phyloP scores from a whole-genome alignment of 2,113 vertebrate genomes.

The Carassius gibelio region DNA sequence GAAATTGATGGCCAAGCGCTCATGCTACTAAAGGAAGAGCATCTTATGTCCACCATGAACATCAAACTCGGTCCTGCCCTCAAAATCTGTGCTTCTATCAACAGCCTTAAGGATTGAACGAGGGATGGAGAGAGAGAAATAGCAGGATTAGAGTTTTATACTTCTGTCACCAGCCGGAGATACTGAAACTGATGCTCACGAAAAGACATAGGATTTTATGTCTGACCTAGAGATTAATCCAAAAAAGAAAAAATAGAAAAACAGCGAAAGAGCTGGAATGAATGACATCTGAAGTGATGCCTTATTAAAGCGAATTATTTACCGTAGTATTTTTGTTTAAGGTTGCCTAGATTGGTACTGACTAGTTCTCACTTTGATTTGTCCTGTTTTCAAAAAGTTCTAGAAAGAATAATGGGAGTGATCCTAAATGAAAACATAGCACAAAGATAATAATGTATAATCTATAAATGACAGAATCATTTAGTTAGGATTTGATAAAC shows the following conservation, averaged over 20 bases:
- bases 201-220: neutral
- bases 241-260: neutral
- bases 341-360: conserved; percentile 9
- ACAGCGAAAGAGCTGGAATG: neutral
- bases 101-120: conserved; percentile 89
- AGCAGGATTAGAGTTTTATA: conserved; percentile 15
- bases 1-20: conserved; percentile 98
- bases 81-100: conserved; percentile 99
- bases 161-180: conserved; percentile 14
- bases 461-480: neutral
- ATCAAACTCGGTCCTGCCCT: conserved; percentile 97
- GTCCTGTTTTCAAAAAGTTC: conserved; percentile 1
- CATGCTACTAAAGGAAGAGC: conserved; percentile 93
- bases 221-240: neutral
- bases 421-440: neutral
- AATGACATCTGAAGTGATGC: conserved; percentile 8
- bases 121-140: neutral
- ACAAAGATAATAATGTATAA: neutral
- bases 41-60: conserved; percentile 99
- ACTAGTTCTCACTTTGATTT: neutral
- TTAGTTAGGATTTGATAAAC: conserved; percentile 31
- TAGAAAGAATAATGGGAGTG: neutral
- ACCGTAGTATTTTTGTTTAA: conserved; percentile 12
- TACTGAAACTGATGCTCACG: conserved; percentile 11
- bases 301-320: conserved; percentile 22